Conservation (phyloP, 2,888 invertebrate genomes). For the Eucera pruinosa region DNA sequence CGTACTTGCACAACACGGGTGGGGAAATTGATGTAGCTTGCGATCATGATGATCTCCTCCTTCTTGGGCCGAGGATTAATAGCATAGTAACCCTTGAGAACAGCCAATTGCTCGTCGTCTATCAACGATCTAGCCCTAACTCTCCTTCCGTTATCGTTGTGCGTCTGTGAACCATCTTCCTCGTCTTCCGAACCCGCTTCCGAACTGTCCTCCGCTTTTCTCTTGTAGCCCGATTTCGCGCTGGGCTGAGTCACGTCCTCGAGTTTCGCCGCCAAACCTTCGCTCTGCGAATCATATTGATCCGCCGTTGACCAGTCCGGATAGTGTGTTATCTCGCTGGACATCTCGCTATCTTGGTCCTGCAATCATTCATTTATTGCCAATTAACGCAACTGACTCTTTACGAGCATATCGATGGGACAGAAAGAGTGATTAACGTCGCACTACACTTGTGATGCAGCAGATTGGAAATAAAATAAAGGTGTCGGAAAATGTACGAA, state of each 20-base stretch:
- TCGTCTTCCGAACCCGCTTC: constrained; percentile 82
- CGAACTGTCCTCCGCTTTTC: constrained; percentile 67
- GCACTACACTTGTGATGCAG: no score
- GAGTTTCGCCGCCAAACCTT: constrained; percentile 91
- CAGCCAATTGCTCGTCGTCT: constrained; percentile 95
- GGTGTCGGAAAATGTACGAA: no score
- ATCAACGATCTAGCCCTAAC: constrained; percentile 97
- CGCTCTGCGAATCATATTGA: constrained; percentile 86
- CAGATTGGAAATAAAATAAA: no score
- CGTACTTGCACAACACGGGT: constrained; percentile 83
- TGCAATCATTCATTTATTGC: constrained; percentile 74
- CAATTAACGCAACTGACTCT: background rate
- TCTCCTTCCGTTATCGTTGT: constrained; percentile 86
- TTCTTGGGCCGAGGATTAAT: constrained; percentile 96
- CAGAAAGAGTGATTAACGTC: no score
- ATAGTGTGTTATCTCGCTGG: constrained; percentile 80
- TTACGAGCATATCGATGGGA: no score
- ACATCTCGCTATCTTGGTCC: constrained; percentile 88
- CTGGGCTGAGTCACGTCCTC: constrained; percentile 86
- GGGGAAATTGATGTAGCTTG: constrained; percentile 88
- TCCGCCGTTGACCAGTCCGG: constrained; percentile 79
- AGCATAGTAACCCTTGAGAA: constrained; percentile 95
- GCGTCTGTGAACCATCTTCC: constrained; percentile 81
- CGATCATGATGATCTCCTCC: constrained; percentile 96
- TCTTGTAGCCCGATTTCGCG: constrained; percentile 66